These are phyloP conservation scores for Rhabdomys pumilio DNA, from an alignment of 2,797 vertebrate genomes.

Conservation along the genomic window DNA sequence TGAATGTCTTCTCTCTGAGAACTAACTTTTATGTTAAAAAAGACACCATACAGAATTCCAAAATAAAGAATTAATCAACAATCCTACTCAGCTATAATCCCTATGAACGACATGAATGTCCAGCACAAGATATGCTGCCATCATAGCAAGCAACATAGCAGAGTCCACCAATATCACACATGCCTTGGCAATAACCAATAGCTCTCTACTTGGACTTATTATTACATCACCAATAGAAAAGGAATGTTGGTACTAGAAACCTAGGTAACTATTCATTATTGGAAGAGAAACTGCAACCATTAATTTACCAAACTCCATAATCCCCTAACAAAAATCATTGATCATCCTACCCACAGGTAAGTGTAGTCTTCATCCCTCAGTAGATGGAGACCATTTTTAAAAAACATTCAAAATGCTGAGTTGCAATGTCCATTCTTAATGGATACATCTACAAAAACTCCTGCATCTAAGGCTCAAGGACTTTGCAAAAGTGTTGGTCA, in stretches of 20 bases:
- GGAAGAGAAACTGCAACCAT: neutral
- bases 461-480: neutral
- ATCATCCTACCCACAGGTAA: neutral
- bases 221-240: neutral
- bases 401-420: neutral
- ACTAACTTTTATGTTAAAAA: neutral
- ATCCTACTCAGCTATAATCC: neutral
- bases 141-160: neutral
- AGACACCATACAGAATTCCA: neutral
- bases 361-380: neutral
- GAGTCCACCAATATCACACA: no score
- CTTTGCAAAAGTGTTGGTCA: neutral
- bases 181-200: neutral
- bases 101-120: neutral
- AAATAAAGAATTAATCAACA: neutral
- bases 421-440: neutral
- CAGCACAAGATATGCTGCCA: neutral
- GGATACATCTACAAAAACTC: neutral
- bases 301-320: neutral
- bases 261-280: neutral
- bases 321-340: neutral
- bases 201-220: neutral
- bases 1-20: neutral
- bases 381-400: neutral
- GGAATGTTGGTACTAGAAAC: neutral